These are phyloP conservation scores for Pollenia labialis DNA, from an alignment of 2,888 invertebrate species.

Conservation along the genomic window DNA sequence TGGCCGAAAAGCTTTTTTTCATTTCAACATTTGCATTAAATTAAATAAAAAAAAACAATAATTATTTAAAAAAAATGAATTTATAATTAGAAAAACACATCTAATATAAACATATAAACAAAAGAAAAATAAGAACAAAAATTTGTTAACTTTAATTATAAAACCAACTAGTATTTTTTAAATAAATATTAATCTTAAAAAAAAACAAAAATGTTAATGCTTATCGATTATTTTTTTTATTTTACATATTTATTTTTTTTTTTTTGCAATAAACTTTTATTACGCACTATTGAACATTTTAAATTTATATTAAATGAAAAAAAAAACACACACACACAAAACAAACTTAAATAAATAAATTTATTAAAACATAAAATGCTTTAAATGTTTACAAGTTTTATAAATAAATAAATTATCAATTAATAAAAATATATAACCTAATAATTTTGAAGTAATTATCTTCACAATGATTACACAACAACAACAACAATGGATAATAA, in stretches of 20 bases:
- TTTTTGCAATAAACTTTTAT: conserved; percentile 52
- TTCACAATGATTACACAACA: conserved; percentile 46
- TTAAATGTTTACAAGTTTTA: conserved; percentile 73
- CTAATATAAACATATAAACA: too few species aligned
- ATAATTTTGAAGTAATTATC: conserved; percentile 57
- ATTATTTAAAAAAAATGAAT: too few species aligned
- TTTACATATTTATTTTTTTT: conserved; percentile 37
- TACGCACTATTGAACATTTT: conserved; percentile 43
- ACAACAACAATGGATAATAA: conserved; percentile 33
- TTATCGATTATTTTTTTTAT: conserved; percentile 21
- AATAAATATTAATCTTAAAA: conserved; percentile 3
- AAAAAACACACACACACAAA: conserved; percentile 4
- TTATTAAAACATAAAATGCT: conserved; percentile 62
- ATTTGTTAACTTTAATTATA: conserved; percentile 26
- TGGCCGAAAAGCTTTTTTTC: too few species aligned
- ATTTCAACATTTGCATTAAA: too few species aligned
- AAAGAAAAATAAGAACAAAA: conserved; percentile 10
- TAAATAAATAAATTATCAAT: conserved; percentile 64
- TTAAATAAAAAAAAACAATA: too few species aligned
- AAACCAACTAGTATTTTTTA: conserved; percentile 41
- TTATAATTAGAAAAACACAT: too few species aligned
- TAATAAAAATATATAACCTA: conserved; percentile 45
- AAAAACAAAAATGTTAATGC: conserved; percentile 18
- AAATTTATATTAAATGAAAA: conserved; percentile 32
- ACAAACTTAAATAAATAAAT: conserved; percentile 41